phyloP scores from a whole-genome alignment of 2,888 invertebrate genomes.

The Drosophila picticornis region DNA sequence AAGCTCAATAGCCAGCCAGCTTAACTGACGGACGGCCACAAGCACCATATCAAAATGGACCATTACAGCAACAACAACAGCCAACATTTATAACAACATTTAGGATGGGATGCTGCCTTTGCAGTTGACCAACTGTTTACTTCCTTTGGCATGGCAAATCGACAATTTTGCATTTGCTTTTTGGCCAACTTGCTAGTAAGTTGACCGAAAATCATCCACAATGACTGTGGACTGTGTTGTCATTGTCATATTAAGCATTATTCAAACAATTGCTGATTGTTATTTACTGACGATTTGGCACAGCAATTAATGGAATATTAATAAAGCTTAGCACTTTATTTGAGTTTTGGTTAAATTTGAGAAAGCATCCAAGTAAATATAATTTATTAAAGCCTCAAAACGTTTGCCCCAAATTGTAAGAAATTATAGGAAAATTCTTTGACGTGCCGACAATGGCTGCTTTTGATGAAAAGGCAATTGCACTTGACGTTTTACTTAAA shows the following conservation, averaged over 20 bases:
- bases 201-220: background rate
- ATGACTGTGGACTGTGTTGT: slow-evolving; percentile 23
- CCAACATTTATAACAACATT: slow-evolving; percentile 29
- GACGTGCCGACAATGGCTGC: background rate
- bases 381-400: background rate
- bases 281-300: slow-evolving; percentile 33
- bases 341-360: slow-evolving; percentile 13
- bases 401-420: slow-evolving; percentile 16
- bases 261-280: slow-evolving; percentile 45
- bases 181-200: slow-evolving; percentile 12
- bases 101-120: slow-evolving; percentile 21
- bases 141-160: slow-evolving; percentile 50
- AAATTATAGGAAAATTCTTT: background rate
- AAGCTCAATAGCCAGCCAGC: slow-evolving; percentile 10
- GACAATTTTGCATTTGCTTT: slow-evolving; percentile 31
- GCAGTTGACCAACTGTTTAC: slow-evolving; percentile 46
- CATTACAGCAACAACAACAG: slow-evolving; percentile 37
- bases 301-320: slow-evolving; percentile 20
- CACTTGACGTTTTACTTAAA: slow-evolving; percentile 45
- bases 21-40: slow-evolving; percentile 40
- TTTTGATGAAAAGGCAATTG: slow-evolving; percentile 14
- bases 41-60: slow-evolving; percentile 57
- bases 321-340: slow-evolving; percentile 45
- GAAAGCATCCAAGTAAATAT: background rate
- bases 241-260: slow-evolving; percentile 27